Conservation (phyloP, 2,797 vertebrate species). For the Sebastolobus alascanus region DNA sequence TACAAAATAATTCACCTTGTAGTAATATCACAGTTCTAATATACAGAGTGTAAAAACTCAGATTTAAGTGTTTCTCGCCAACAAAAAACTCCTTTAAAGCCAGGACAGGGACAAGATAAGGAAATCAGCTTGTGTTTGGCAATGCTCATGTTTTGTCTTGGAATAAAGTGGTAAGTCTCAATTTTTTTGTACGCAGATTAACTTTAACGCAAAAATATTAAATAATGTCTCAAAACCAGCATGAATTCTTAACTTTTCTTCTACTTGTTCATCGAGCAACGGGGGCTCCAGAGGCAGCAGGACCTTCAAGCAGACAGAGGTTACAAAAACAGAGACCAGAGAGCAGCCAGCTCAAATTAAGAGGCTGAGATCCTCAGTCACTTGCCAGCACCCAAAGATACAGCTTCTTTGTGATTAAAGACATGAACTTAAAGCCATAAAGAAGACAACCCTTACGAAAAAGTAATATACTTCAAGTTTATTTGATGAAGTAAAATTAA, state of each 20-base stretch:
- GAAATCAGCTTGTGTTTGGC: not conserved
- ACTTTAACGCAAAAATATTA: not conserved
- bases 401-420: not conserved
- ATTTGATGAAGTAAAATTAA: no score
- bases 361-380: not conserved
- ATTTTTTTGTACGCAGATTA: not conserved
- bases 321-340: not conserved
- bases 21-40: not conserved
- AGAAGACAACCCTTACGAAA: not conserved
- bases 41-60: not conserved
- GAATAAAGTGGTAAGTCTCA: not conserved
- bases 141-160: not conserved
- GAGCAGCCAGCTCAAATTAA: not conserved
- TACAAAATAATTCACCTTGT: not conserved
- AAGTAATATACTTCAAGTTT: no score
- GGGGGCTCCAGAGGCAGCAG: not conserved
- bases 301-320: not conserved
- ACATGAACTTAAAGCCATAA: not conserved
- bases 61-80: not conserved
- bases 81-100: not conserved
- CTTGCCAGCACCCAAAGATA: not conserved
- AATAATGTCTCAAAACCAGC: not conserved
- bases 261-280: not conserved
- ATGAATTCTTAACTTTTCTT: not conserved
- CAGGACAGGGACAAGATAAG: not conserved